Evolutionary conservation across 1,140 invertebrate species (phyloP), one percentile per base, ranked within the genome.

Genomic region (Xylocopa sonorina): DNA sequence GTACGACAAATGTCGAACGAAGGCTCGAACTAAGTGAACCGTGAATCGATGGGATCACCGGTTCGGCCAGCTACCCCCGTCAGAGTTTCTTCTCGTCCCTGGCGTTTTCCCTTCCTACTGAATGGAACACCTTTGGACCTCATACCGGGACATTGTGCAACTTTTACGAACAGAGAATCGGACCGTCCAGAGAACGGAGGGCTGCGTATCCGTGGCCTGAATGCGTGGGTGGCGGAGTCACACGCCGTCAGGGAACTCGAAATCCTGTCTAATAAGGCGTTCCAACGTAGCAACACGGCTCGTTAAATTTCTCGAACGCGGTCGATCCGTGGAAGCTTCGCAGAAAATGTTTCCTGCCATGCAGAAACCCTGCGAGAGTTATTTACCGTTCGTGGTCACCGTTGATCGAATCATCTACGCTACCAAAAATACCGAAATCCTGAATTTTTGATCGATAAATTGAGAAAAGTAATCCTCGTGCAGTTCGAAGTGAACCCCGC

Each of bases 21-120:
- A 86, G 90, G 89, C 89, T 92, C 89, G 88, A 89, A 92, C 87
- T 91, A 92, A 92, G 90, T 91, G 91, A 91, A 91, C 89, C 92
- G 89, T 92, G 81, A 92, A 91, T 91, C 89, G 89, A 91, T 86
- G 87, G 81, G 87, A 87, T 88, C 79, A 83, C 68, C 43, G 32
- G 74, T 51, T 64, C 34, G 62, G n/a, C 67, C 72, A 64, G 58
- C 51, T n/a, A 50, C 24, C 71, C 21, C 64, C 38, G 58, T 76
- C 48, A 51, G 68, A 68, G 85, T 80, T 81, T 73, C 64, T 81
- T 50, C 87, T 84, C 80, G 83, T 84, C 78, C 29, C 73, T n/a
- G n/a, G 74, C 68, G 68, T 84, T 79, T 83, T 64, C 72, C 80
- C 77, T 75, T 69, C 14, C 87, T 92, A 90, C 89, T 91, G 74